These are phyloP conservation scores for Ceyx melanurus DNA, from an alignment of 2,113 vertebrate genomes.

Conservation along the genomic window DNA sequence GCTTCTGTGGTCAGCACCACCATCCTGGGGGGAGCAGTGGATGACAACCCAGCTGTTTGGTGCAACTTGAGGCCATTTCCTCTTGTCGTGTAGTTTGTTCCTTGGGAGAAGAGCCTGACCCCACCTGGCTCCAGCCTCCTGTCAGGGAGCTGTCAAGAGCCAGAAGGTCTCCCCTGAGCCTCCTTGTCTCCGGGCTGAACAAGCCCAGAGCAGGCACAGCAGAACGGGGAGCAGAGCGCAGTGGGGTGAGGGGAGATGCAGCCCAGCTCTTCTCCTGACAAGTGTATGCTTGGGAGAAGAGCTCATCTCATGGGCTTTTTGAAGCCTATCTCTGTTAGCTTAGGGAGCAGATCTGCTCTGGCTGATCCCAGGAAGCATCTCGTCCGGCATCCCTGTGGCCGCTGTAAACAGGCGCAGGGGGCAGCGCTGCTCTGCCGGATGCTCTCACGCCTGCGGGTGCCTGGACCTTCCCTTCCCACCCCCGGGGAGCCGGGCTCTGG, in stretches of 20 bases:
- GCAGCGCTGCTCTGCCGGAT: neutral
- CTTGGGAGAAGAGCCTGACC: neutral
- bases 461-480: conserved; percentile 46
- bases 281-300: neutral
- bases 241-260: neutral
- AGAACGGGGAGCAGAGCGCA: neutral
- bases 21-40: neutral
- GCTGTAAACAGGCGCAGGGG: neutral
- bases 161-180: neutral
- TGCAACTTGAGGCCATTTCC: neutral
- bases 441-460: conserved; percentile 48
- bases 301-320: neutral
- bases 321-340: neutral
- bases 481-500: conserved; percentile 5
- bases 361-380: conserved; percentile 17
- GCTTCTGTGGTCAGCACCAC: neutral
- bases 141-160: neutral
- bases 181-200: neutral
- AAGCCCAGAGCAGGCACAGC: neutral
- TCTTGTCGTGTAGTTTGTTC: neutral
- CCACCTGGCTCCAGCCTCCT: neutral
- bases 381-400: neutral
- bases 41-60: neutral
- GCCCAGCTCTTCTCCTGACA: neutral
- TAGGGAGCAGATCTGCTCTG: neutral